Percentiles rank a stretch among this genome's conserved stretches.
Conservation (phyloP, 1,140 invertebrate species). For the Drepana arcuata region DNA sequence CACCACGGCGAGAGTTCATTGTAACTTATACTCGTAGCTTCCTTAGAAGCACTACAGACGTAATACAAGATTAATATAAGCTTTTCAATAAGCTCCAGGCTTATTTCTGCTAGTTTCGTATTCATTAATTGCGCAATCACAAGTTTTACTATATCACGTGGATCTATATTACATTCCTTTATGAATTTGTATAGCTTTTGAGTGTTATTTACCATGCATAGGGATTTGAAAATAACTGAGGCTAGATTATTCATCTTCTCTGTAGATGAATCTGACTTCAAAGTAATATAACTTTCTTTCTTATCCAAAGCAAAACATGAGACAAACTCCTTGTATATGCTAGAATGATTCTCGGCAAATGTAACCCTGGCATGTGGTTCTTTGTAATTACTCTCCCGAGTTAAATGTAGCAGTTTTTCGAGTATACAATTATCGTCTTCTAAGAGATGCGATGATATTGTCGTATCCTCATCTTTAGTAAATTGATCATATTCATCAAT, state of each 20-base stretch:
- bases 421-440: conserved; percentile 59
- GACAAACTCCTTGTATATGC: conserved; percentile 43
- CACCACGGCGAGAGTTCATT: conserved; percentile 83
- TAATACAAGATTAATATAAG: conserved; percentile 60
- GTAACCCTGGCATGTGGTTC: conserved; percentile 48
- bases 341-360: conserved; percentile 40
- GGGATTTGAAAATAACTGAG: conserved; percentile 74
- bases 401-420: conserved; percentile 48
- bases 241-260: conserved; percentile 66
- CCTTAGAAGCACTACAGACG: conserved; percentile 51
- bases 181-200: conserved; percentile 69
- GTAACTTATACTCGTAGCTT: conserved; percentile 69
- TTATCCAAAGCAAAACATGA: conserved; percentile 73
- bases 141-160: conserved; percentile 75
- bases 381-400: conserved; percentile 54
- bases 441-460: conserved; percentile 34
- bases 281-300: conserved; percentile 28
- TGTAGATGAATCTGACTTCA: conserved; percentile 53
- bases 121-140: conserved; percentile 79
- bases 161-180: conserved; percentile 70
- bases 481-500: conserved; percentile 5
- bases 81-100: conserved; percentile 68
- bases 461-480: conserved; percentile 8
- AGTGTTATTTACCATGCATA: conserved; percentile 73
- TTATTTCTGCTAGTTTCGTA: conserved; percentile 63